phyloP scores from a whole-genome alignment of 1,140 invertebrate genomes.

The Trichomalopsis sarcophagae region DNA sequence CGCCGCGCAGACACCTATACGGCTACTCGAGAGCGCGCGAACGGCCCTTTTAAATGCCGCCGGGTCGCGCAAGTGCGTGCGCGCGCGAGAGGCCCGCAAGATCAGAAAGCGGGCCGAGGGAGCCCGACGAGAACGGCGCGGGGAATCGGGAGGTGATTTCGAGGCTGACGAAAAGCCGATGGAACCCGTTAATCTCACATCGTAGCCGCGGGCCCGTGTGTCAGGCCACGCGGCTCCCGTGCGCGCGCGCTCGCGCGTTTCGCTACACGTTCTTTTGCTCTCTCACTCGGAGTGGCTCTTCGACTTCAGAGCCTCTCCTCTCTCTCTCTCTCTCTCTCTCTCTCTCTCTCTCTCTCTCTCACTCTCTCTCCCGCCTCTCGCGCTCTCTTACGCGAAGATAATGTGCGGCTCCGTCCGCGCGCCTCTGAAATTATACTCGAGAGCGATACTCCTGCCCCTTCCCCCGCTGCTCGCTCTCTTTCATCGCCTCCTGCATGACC shows the following conservation, averaged over 20 bases:
- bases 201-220: constrained; percentile 53
- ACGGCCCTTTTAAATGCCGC: neutral
- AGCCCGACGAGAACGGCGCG: neutral
- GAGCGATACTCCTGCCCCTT: neutral
- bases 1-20: neutral
- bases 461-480: neutral
- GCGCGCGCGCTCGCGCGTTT: constrained; percentile 13
- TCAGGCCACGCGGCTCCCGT: constrained; percentile 52
- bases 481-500: neutral
- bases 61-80: neutral
- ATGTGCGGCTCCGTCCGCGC: neutral
- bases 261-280: neutral
- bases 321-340: constrained; percentile 7
- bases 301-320: neutral
- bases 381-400: neutral
- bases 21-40: neutral
- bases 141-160: constrained; percentile 27
- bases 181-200: constrained; percentile 61
- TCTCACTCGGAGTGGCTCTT: neutral
- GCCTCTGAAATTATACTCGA: constrained; percentile 2
- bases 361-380: constrained; percentile 7
- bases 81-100: neutral
- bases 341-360: constrained; percentile 2
- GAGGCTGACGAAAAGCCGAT: constrained; percentile 40
- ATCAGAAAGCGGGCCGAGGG: neutral